These are phyloP conservation scores for Epizoanthus rinbou DNA, from an alignment of 92 coral and sea anemone genomes.

Conservation along the genomic window DNA sequence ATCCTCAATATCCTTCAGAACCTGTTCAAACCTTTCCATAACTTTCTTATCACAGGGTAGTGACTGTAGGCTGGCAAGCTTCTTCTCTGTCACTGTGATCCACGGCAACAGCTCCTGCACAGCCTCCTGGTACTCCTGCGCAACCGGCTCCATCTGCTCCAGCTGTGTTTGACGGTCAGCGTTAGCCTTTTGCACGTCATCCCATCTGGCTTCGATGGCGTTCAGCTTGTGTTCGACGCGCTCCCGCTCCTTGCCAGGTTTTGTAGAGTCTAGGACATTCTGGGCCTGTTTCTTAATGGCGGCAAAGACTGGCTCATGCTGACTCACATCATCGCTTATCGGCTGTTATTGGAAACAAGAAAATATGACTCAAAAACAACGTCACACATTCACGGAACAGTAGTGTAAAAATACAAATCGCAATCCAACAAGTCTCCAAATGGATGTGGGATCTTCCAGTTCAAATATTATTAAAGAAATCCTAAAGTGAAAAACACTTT, in stretches of 20 bases:
- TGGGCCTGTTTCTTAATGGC: conserved; percentile 78
- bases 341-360: conserved; percentile 62
- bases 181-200: conserved; percentile 65
- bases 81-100: conserved; percentile 78
- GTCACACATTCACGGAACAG: neutral
- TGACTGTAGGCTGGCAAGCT: conserved; percentile 63
- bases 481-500: too few species aligned
- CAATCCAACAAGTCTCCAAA: neutral
- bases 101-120: conserved; percentile 78
- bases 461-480: too few species aligned
- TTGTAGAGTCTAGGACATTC: conserved; percentile 64
- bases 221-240: conserved; percentile 76
- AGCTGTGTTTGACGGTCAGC: conserved; percentile 75
- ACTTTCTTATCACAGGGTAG: conserved; percentile 83
- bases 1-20: conserved; percentile 68
- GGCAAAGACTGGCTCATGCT: conserved; percentile 81
- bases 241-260: conserved; percentile 86
- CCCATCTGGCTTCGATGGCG: conserved; percentile 79
- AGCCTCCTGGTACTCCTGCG: conserved; percentile 70
- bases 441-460: neutral
- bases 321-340: conserved; percentile 72
- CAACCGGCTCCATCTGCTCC: conserved; percentile 85
- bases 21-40: conserved; percentile 68
- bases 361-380: neutral
- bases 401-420: neutral